Evolutionary conservation across 1,140 invertebrate genomes (phyloP), one percentile per base, ranked within the genome.

Genomic region (Drosophila mauritiana): DNA sequence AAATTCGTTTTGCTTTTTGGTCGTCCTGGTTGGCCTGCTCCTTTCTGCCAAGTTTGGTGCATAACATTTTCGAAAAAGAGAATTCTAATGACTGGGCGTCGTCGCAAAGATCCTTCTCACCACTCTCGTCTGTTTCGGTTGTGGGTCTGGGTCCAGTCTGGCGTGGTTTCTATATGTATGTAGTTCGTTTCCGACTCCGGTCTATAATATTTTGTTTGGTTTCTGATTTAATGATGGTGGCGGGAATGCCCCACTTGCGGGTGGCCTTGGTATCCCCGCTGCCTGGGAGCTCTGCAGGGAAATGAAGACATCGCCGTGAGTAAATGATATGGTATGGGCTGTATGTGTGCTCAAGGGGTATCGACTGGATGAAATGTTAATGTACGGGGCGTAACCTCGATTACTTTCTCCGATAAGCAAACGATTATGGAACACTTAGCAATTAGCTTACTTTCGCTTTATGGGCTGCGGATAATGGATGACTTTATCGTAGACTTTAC

Each of bases 71-170:
- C 62, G 59, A 88, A 82, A 86, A 86, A 56, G 78, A 73, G 83
- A 73, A 86, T 88, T 89, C 84, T 88, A 88, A 88, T 89, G 84
- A 89, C 83, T 83, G 84, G 84, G 83, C 79, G 81, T 81, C 58
- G 58, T 69, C 80, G 81, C 62, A 57, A 67, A 51, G 34, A 65
- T 57, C 27, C 20, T 58, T 46, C 37, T 46, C 37, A 39, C 37
- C 11, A 42, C 40, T n/a, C 11, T 11, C 17, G 11, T 45, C 17
- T 20, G 4, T 12, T 20, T 46, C 11, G 42, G 10, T 40, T 57
- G 61, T 72, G 55, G 56, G 61, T 67, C 68, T 57, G 39, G 10
- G 43, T 75, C 34, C 57, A 31, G 62, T 67, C 73, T 53, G 46
- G 40, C 39, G 27, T 49, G 64, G 40, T 70, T 70, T 55, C 11